Conservation (phyloP, 2,797 vertebrate species). For the Pyrrhura leucotis region DNA sequence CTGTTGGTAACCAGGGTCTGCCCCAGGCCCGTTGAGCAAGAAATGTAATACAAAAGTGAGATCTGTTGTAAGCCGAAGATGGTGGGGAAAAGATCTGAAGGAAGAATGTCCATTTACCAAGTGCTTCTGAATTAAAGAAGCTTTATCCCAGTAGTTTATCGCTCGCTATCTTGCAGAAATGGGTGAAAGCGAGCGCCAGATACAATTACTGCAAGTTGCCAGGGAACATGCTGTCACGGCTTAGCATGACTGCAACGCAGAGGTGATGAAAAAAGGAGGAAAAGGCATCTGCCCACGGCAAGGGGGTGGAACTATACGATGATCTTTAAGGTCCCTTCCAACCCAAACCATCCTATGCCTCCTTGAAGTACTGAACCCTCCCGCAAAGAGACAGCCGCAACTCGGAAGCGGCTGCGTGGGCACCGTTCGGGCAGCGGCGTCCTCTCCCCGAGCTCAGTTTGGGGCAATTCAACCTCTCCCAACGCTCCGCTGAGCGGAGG, state of each 20-base stretch:
- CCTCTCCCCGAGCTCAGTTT: not conserved
- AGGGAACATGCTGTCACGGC: not conserved
- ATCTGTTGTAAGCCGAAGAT: not conserved
- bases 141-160: not conserved
- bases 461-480: not conserved
- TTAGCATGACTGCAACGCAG: rapidly evolving
- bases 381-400: not conserved
- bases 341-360: not conserved
- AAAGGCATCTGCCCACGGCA: not conserved
- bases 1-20: not conserved
- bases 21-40: rapidly evolving
- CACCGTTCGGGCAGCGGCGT: rapidly evolving
- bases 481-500: rapidly evolving
- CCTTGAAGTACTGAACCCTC: not conserved
- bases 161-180: not conserved
- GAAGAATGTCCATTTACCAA: not conserved
- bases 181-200: not conserved
- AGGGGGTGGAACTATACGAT: not conserved
- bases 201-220: constrained; percentile 20
- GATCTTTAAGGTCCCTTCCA: not conserved
- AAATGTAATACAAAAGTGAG: not conserved
- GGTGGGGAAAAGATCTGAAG: not conserved
- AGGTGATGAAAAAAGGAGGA: not conserved
- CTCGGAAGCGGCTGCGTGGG: not conserved
- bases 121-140: not conserved